Evolutionary conservation across 2,797 vertebrate species (phyloP).

Genomic region (Sylvilagus floridanus): DNA sequence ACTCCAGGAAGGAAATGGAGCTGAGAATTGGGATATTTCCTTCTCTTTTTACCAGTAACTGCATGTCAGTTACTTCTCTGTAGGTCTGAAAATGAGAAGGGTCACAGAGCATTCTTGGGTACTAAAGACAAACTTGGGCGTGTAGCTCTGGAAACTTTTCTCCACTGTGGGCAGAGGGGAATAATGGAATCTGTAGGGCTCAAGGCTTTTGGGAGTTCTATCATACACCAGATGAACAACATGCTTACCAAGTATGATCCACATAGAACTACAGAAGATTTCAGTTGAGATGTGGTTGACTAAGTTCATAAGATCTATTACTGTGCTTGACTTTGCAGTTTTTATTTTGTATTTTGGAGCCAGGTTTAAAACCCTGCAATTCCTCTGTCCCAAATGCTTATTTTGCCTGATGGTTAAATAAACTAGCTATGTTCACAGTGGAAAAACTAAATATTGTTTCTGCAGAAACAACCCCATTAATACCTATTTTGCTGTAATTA

Average conservation of each 20-base stretch:
- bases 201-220: not conserved
- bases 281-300: not conserved
- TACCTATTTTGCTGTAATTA: not conserved
- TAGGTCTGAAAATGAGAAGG: not conserved
- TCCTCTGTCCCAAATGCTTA: not conserved
- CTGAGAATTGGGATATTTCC: not conserved
- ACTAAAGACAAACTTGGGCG: not conserved
- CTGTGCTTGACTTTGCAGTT: not conserved
- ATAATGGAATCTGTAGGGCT: not conserved
- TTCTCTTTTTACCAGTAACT: not conserved
- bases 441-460: not conserved
- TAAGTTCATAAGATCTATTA: not conserved
- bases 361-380: not conserved
- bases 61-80: not conserved
- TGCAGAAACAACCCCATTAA: not conserved
- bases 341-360: not conserved
- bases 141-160: not conserved
- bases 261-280: not conserved
- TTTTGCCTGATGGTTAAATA: slow-evolving; percentile 18
- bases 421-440: not conserved
- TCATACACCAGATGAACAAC: not conserved
- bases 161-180: not conserved
- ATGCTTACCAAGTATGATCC: not conserved
- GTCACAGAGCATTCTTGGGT: no score
- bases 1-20: not conserved